Evolutionary conservation across 1,140 invertebrate species (phyloP), one percentile per base, ranked within the genome.

Genomic region (Heliconius himera): DNA sequence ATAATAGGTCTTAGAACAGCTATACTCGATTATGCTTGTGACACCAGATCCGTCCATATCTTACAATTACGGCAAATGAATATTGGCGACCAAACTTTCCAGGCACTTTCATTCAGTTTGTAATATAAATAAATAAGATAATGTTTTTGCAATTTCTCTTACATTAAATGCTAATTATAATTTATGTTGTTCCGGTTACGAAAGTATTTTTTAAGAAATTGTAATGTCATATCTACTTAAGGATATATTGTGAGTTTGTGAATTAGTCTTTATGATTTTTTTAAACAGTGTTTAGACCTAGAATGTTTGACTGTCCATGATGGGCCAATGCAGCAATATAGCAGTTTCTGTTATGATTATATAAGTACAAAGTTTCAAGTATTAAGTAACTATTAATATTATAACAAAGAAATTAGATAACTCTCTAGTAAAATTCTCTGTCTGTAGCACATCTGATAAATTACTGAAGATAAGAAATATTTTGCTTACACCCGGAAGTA

Each of bases 71-170:
- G 60, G 13, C n/a, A 11, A 60, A 60, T 26, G 49, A 22, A 60
- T 56, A 56, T 8, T 22, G 54, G 20, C 54, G n/a, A 29, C n/a
- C 22, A 66, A 66, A 66, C 22, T 66, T 66, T 66, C 22, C 22
- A 29, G 60, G 26, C 60, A 29, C 22, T 66, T 66, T 66, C 22
- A 66, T 66, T 66, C 8, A 16, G 22, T 26, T 26, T 66, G 22
- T 26, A 66, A 66, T 13, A 66, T 29, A 66, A 66, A 29, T 66
- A 66, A 66, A 66, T 66, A 26, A 60, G n/a, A 60, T 29, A 66
- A 66, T 16, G n/a, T 66, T 9, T 66, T 29, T 66, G 60, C 22
- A 29, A 66, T 66, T 66, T 66, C 60, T 66, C 22, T 66, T 29
- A 66, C 26, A n/a, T 16, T 66, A 66, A 66, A 26, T 29, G 60